Conservation (phyloP, 2,797 vertebrate species). For the Typhlichthys eigenmanni region DNA sequence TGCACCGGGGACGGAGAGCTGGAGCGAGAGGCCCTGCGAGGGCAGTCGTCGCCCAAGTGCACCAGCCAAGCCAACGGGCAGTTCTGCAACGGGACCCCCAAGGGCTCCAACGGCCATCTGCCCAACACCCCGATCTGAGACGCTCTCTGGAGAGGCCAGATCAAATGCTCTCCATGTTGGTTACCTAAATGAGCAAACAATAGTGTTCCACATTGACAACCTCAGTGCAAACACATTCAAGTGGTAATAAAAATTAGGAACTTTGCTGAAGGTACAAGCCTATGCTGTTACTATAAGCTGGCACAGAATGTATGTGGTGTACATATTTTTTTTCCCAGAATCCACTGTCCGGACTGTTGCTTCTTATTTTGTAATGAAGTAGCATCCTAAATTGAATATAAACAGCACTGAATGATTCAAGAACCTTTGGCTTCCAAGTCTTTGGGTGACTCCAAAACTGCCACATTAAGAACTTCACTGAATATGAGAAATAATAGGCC, state of each 20-base stretch:
- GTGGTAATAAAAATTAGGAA: background rate
- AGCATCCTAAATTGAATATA: too few species aligned
- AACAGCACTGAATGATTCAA: too few species aligned
- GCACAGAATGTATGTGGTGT: constrained; percentile 1
- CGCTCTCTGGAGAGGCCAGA: background rate
- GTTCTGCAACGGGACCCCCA: constrained; percentile 49
- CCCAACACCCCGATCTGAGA: constrained; percentile 76
- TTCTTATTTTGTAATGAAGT: background rate
- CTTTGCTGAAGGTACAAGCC: background rate
- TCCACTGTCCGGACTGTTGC: background rate
- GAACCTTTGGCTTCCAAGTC: too few species aligned
- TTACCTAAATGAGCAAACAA: background rate
- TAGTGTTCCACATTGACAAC: background rate
- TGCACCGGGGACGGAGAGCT: constrained; percentile 30
- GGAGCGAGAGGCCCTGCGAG: constrained; percentile 58
- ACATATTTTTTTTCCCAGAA: background rate
- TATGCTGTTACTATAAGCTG: background rate
- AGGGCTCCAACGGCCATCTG: constrained; percentile 71
- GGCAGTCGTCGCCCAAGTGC: constrained; percentile 35
- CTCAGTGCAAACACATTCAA: background rate
- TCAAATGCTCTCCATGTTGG: background rate
- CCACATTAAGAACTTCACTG: too few species aligned
- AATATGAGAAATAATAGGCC: too few species aligned
- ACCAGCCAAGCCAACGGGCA: constrained; percentile 35
- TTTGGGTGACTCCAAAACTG: too few species aligned